phyloP scores from a whole-genome alignment of 2,797 vertebrate genomes.

The Acrossocheilus fasciatus region DNA sequence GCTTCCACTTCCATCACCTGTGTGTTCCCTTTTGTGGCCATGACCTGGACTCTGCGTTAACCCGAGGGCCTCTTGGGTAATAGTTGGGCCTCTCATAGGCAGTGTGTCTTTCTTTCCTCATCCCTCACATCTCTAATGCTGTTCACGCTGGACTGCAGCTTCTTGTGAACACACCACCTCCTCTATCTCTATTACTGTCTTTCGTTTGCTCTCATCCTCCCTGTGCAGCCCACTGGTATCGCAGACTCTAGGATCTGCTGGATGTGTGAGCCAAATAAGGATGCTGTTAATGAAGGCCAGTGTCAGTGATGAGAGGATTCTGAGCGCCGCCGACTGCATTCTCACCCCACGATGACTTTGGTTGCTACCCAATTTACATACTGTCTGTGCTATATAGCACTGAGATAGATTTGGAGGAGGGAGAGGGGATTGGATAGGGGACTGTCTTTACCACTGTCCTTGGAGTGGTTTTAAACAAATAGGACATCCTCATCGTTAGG shows the following conservation, averaged over 20 bases:
- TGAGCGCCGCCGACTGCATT: not conserved
- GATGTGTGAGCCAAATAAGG: not conserved
- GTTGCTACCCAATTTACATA: not conserved
- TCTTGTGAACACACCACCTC: slow-evolving; percentile 31
- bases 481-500: not conserved
- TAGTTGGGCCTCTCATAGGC: slow-evolving; percentile 2
- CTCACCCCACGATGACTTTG: slow-evolving; percentile 1
- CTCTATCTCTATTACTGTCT: slow-evolving; percentile 27
- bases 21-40: slow-evolving; percentile 12
- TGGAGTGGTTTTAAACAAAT: not conserved
- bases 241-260: not conserved
- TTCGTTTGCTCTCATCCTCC: not conserved
- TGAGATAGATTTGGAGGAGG: not conserved
- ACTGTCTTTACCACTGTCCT: not conserved
- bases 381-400: not conserved
- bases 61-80: slow-evolving; percentile 17
- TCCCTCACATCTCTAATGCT: slow-evolving; percentile 34
- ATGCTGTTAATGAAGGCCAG: slow-evolving; percentile 20
- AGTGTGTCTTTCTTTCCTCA: slow-evolving; percentile 29
- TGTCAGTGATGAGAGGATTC: slow-evolving; percentile 23
- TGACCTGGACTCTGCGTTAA: slow-evolving; percentile 18
- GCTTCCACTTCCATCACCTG: slow-evolving; percentile 46
- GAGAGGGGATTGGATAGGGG: not conserved
- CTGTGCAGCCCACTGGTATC: slow-evolving; percentile 26
- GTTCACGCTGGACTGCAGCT: slow-evolving; percentile 37